Evolutionary conservation across 2,888 invertebrate species (phyloP).

Genomic region (Callyntrura sp.): DNA sequence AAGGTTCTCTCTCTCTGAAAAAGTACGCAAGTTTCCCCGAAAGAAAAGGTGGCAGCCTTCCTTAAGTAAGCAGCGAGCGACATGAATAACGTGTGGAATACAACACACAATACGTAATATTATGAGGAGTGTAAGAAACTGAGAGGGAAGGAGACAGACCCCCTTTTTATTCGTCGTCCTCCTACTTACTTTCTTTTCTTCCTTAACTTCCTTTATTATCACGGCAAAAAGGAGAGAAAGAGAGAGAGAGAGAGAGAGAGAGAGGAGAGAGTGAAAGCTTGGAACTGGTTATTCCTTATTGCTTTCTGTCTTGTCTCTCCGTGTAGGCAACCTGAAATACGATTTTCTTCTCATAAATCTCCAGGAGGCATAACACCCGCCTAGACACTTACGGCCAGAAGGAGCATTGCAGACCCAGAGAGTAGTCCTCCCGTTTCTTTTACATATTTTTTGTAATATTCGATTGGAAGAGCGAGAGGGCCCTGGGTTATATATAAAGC

Average conservation of each 20-base stretch:
- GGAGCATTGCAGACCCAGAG: neutral
- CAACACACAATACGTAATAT: slow-evolving; percentile 51
- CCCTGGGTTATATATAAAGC: too few relatives aligned
- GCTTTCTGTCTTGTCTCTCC: neutral
- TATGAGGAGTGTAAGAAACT: slow-evolving; percentile 30
- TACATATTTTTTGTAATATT: neutral
- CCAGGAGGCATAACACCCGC: slow-evolving; percentile 62
- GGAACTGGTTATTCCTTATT: slow-evolving; percentile 66
- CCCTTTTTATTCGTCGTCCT: slow-evolving; percentile 23
- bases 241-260: too few relatives aligned
- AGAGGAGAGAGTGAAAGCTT: slow-evolving; percentile 51
- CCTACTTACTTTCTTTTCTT: slow-evolving; percentile 55
- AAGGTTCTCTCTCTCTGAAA: neutral
- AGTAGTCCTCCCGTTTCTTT: neutral
- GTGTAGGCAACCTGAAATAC: slow-evolving; percentile 66
- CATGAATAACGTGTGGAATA: slow-evolving; percentile 18
- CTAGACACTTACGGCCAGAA: slow-evolving; percentile 52
- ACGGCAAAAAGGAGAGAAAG: neutral
- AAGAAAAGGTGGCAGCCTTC: slow-evolving; percentile 14
- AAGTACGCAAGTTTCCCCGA: slow-evolving; percentile 10
- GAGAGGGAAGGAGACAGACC: slow-evolving; percentile 22
- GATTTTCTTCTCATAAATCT: slow-evolving; percentile 74
- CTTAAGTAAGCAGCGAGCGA: neutral
- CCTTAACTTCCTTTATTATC: slow-evolving; percentile 57
- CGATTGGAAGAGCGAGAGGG: too few relatives aligned